Conservation (phyloP, 1,140 invertebrate genomes). For the Panonychus citri region DNA sequence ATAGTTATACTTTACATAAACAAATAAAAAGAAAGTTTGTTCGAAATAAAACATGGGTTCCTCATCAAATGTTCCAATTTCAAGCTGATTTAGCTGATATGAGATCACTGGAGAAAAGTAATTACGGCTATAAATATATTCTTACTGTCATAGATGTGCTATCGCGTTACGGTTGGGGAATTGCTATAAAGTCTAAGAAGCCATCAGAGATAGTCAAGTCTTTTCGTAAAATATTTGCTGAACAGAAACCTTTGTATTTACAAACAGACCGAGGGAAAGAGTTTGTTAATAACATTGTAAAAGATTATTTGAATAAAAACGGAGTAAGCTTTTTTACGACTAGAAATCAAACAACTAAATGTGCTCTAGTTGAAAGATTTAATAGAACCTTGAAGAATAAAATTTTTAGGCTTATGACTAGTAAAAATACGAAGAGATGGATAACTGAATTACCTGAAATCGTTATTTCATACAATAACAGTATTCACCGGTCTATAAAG, state of each 20-base stretch:
- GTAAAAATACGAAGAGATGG: slow-evolving; percentile 23
- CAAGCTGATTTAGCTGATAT: slow-evolving; percentile 17
- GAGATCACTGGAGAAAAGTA: background rate
- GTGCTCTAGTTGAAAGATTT: slow-evolving; percentile 25
- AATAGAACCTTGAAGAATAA: slow-evolving; percentile 25
- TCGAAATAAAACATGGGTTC: background rate
- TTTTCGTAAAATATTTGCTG: slow-evolving; percentile 10
- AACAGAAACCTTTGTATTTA: background rate
- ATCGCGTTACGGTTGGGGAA: slow-evolving; percentile 13
- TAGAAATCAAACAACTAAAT: slow-evolving; percentile 23
- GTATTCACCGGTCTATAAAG: background rate
- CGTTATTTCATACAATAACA: slow-evolving; percentile 24
- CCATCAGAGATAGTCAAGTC: slow-evolving; percentile 4
- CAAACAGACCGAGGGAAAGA: slow-evolving; percentile 9
- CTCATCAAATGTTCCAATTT: slow-evolving; percentile 12
- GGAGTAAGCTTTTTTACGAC: slow-evolving; percentile 23
- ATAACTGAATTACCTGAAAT: slow-evolving; percentile 20
- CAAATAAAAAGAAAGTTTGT: background rate
- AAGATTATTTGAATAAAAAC: slow-evolving; percentile 17
- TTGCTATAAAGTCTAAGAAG: slow-evolving; percentile 14
- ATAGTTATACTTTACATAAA: background rate
- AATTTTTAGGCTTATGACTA: slow-evolving; percentile 25
- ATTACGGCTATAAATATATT: slow-evolving; percentile 12
- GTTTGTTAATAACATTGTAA: slow-evolving; percentile 14
- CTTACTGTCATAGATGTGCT: slow-evolving; percentile 17